These are phyloP conservation scores for Peromyscus aztecus DNA, from an alignment of 2,797 vertebrate genomes.

Conservation along the genomic window DNA sequence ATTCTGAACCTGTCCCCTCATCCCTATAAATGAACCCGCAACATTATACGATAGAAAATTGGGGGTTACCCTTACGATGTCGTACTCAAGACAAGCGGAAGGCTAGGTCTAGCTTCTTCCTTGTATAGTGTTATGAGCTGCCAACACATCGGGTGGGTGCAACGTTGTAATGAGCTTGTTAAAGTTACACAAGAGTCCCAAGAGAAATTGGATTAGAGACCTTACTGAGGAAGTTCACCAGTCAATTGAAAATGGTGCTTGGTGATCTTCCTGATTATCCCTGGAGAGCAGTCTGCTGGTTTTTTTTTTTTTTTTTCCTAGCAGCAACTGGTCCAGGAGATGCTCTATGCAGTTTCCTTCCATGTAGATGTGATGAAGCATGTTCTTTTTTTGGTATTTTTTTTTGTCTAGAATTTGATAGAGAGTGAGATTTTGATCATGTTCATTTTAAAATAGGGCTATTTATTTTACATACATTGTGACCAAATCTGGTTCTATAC, in stretches of 20 bases:
- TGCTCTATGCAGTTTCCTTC: neutral
- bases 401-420: neutral
- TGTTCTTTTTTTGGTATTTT: neutral
- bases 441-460: constrained; percentile 2
- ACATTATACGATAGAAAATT: constrained; percentile 10
- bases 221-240: constrained; percentile 8
- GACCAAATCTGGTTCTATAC: neutral
- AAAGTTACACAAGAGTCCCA: constrained; percentile 26
- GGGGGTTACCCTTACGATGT: constrained; percentile 21
- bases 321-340: neutral
- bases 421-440: neutral
- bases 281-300: neutral
- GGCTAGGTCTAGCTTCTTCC: neutral
- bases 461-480: neutral
- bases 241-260: constrained; percentile 20
- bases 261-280: constrained; percentile 19
- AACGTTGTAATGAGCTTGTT: neutral
- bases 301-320: neutral
- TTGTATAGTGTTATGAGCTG: neutral
- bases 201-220: neutral
- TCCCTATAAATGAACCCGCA: neutral
- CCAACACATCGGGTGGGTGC: neutral
- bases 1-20: constrained; percentile 7
- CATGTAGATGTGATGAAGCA: neutral
- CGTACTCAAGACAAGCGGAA: neutral